Base-by-base conservation (phyloP, 2,888 invertebrate genomes). In the Malthinus seriepunctatus region DNA sequence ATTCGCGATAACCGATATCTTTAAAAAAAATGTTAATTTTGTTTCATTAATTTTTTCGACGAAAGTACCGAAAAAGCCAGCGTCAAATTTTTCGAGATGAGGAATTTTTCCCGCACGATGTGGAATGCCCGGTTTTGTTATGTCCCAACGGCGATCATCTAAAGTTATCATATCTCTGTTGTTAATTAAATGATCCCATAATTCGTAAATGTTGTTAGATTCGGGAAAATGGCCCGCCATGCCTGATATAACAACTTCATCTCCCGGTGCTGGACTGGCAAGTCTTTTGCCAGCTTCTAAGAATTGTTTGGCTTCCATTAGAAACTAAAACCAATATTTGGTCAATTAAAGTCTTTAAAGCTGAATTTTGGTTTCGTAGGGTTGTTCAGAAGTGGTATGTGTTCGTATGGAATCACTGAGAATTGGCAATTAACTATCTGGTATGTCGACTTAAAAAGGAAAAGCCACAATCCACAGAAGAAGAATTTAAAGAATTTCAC, bases 141-240 rank as follows among this genome's bases (percentile, higher is more conserved):
- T 80, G 57, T 84, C 82, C 93, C 93, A 94, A 64, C 93, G 83
- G 37, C 88, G 83, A 63, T 86, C 86, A 70, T 91, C 90, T 15
- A 87, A 90, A 52, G 92, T 91, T 56, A 94, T 86, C 82, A 95
- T 86, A 72, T 96, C 94, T 66, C 89, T 85, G 76, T 90, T 90
- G 71, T 88, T 86, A 69, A 88, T 85, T 10, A 94, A 81, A 69
- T 88, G 88, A 49, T 88, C 80, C 71, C 84, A 79, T 37, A 93
- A 86, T 66, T 91, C 86, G 47, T 83, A 78, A 51, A 93, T 84
- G 67, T 88, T 88, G 63, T 88, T 84, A 0, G 90, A 90, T 68
- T 91, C 87, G 0, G 95, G 94, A 76, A 90, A 90, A 71, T 87
- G 81, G 0, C 90, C 90, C 0, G 90, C 81, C 9, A 88, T 79